Evolutionary conservation across 2,113 vertebrate species (phyloP), one percentile per base, ranked within the genome.

Genomic region (Pygathrix nemaeus): DNA sequence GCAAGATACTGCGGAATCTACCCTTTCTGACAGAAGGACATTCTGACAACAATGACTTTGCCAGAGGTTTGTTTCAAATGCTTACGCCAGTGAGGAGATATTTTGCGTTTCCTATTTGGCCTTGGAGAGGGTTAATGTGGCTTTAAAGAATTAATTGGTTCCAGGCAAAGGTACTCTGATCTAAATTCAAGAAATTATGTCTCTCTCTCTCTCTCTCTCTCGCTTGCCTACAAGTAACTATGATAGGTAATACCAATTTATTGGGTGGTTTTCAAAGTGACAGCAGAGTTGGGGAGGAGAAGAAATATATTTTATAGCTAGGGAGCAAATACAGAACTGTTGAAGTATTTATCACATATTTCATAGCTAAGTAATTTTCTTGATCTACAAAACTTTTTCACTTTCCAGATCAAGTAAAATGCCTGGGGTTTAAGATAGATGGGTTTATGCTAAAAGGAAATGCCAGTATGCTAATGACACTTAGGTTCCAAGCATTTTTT

Each of bases 351-450:
- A 85, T 7, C 52, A 18, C 8, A 0, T 85, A 96, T 72, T 90
- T 86, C 61, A 94, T 78, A 92, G 83, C 82, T 91, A 43, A 90
- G n/a, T 93, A 81, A 93, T 95, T 96, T 95, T 95, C 90, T 94
- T 96, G 90, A 94, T 94, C 55, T 80, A 23, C 16, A 81, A 68
- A 92, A 97, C 72, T 87, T 90, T 91, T 66, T 61, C 76, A 94
- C 75, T 95, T 18, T 23, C 52, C 50, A 76, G 88, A 88, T 94
- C 83, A 94, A 83, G 50, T 70, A 13, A 98, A 98, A 90, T 83
- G 30, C 90, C 94, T 95, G 1, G 1, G 66, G 55, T 97, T 78
- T 88, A 84, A 97, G 96, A 21, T 10, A 90, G 14, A 75, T 81
- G 50, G 45, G 12, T 96, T 94, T 6, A 0, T 40, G 18, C 48